Percentiles rank a stretch among this genome's conserved stretches.
Evolutionary conservation across 2,888 invertebrate genomes (phyloP).

Genomic region (Serripes groenlandicus): DNA sequence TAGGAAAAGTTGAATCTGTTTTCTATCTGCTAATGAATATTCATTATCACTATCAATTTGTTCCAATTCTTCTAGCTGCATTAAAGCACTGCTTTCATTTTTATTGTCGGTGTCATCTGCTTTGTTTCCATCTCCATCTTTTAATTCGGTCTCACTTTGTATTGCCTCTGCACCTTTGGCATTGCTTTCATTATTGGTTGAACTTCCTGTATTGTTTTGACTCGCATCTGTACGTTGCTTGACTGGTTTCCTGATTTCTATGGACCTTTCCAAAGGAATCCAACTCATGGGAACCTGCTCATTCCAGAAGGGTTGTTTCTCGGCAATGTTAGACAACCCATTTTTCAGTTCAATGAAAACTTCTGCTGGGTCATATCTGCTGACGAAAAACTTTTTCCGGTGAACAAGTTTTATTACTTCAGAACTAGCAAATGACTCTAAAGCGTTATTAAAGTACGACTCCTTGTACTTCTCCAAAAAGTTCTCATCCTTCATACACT

Average conservation of each 20-base stretch:
- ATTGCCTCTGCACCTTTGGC: too few species aligned
- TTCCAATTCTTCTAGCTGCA: neutral
- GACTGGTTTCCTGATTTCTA: neutral
- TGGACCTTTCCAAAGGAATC: neutral
- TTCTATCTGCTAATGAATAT: neutral
- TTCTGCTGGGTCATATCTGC: neutral
- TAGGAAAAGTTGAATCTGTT: neutral
- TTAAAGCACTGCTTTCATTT: neutral
- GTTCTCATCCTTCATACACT: neutral
- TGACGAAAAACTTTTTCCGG: neutral
- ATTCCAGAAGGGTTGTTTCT: neutral
- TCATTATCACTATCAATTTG: neutral
- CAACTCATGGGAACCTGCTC: neutral
- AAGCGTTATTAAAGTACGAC: neutral
- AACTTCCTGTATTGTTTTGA: too few species aligned
- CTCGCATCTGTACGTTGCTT: too few species aligned
- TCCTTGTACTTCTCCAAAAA: conserved; percentile 5
- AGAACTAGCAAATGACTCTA: neutral
- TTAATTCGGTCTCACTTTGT: too few species aligned
- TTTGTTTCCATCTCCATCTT: too few species aligned
- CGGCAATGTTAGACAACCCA: neutral
- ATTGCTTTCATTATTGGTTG: too few species aligned
- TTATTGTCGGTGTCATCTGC: neutral
- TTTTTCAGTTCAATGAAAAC: neutral
- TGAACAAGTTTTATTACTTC: neutral